Evolutionary conservation across 2,113 vertebrate genomes (phyloP).

Genomic region (Grantiella picta): DNA sequence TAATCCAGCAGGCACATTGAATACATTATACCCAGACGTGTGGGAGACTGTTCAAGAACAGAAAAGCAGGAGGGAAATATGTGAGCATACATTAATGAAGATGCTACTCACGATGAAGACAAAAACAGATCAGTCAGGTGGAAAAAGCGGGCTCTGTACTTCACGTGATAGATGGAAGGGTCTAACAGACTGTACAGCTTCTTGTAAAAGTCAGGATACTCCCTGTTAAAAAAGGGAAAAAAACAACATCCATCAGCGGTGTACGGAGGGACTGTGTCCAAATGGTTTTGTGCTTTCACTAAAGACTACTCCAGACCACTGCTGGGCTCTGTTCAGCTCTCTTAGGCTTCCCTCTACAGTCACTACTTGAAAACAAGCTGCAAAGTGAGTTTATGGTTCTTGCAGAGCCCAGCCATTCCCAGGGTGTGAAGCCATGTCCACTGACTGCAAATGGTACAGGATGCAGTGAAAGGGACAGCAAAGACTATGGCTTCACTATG

Average conservation of each 20-base stretch:
- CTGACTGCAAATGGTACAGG: background rate
- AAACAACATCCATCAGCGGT: background rate
- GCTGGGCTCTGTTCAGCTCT: background rate
- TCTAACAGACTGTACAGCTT: constrained; percentile 92
- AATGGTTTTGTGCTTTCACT: background rate
- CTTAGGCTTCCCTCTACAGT: background rate
- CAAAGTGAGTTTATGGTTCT: background rate
- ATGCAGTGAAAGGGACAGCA: background rate
- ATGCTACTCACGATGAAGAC: constrained; percentile 87
- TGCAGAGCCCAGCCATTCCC: background rate
- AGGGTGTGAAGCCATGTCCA: background rate
- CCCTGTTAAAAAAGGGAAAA: constrained; percentile 67
- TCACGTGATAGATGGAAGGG: constrained; percentile 89
- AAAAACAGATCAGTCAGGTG: constrained; percentile 88
- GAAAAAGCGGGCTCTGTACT: constrained; percentile 93
- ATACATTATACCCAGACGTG: background rate
- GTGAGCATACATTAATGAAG: background rate
- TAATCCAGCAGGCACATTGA: background rate
- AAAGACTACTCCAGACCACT: background rate
- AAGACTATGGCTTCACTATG: background rate
- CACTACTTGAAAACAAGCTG: background rate
- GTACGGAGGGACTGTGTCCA: background rate
- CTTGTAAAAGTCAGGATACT: constrained; percentile 94
- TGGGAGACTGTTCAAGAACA: background rate
- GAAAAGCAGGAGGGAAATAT: background rate